phyloP scores from a whole-genome alignment of 2,797 vertebrate species.

The Gallinago stenura region DNA sequence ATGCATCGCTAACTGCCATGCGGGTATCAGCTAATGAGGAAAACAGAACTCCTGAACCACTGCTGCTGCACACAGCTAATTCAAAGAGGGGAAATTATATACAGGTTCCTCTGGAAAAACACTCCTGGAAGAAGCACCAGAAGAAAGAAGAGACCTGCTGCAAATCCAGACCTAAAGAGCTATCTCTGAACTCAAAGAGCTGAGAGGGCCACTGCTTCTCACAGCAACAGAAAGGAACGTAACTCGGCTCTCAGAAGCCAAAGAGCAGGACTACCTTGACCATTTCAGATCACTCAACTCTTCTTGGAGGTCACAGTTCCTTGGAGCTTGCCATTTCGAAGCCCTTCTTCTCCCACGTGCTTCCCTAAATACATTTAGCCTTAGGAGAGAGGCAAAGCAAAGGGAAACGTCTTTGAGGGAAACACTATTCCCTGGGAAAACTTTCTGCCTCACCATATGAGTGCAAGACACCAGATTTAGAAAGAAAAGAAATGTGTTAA shows the following conservation, averaged over 20 bases:
- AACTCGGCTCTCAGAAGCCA: too few species aligned
- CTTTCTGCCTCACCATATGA: background rate
- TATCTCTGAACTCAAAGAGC: accelerated
- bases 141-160: background rate
- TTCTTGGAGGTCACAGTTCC: background rate
- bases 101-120: background rate
- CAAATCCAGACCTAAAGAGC: background rate
- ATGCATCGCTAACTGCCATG: background rate
- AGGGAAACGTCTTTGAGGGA: background rate
- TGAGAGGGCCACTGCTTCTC: background rate
- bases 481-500: background rate
- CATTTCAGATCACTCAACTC: background rate
- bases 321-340: background rate
- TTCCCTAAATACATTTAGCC: background rate
- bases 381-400: background rate
- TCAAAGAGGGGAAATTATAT: background rate
- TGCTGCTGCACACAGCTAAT: background rate
- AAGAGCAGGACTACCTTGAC: background rate
- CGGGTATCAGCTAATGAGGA: background rate
- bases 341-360: background rate
- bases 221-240: background rate
- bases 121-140: background rate
- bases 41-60: background rate
- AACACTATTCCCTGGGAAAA: background rate
- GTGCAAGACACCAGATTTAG: background rate